phyloP scores from a whole-genome alignment of 2,113 vertebrate genomes.

The Brienomyrus brachyistius region DNA sequence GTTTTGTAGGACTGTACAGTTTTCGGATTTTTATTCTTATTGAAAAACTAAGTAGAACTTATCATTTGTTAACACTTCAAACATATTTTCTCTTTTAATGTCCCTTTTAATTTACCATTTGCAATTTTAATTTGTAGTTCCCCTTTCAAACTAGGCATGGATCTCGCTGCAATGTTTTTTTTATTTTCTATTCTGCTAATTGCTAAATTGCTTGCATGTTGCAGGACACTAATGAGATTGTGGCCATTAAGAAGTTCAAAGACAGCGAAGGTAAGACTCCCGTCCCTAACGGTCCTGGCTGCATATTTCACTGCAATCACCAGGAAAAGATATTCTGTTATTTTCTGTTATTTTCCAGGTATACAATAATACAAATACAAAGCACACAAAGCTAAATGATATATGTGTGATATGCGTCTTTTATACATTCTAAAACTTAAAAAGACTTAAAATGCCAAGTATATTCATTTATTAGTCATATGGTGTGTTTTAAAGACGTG shows the following conservation, averaged over 20 bases:
- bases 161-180: background rate
- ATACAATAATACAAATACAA: background rate
- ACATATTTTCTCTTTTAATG: background rate
- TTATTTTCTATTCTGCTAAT: conserved; percentile 12
- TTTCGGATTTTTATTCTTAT: background rate
- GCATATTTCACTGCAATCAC: background rate
- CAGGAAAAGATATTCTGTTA: background rate
- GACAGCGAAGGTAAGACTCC: conserved; percentile 81
- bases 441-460: background rate
- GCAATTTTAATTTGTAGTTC: background rate
- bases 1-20: background rate
- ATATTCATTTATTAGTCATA: background rate
- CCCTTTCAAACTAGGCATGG: background rate
- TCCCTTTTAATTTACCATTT: background rate
- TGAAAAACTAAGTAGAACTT: background rate
- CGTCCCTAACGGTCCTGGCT: background rate
- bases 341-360: background rate
- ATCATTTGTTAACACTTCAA: background rate
- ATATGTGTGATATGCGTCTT: background rate
- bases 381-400: background rate
- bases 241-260: conserved; percentile 99
- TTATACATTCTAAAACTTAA: background rate
- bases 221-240: conserved; percentile 98
- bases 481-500: background rate
- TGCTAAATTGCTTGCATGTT: conserved; percentile 27